Percentiles rank a stretch among this genome's conserved stretches.
These are phyloP conservation scores for Diarsia brunnea DNA, from an alignment of 2,888 invertebrate genomes.

Conservation along the genomic window DNA sequence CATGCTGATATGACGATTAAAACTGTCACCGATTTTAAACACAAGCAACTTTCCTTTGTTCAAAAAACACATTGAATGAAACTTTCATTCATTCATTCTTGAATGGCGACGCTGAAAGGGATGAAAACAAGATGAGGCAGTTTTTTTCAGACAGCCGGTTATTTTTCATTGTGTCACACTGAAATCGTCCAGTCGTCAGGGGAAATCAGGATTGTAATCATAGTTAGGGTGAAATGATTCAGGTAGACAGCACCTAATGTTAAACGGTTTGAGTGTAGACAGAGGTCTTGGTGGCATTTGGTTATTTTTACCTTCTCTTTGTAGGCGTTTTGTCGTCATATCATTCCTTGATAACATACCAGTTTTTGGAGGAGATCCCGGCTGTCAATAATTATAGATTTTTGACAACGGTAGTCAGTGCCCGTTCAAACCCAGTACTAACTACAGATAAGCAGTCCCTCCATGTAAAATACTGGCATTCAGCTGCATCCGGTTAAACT, in stretches of 20 bases:
- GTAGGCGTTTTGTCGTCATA: background rate
- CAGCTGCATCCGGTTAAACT: no score
- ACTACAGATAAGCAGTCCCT: no score
- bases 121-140: slow-evolving; percentile 48
- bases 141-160: slow-evolving; percentile 39
- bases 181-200: slow-evolving; percentile 48
- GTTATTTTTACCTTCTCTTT: background rate
- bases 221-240: slow-evolving; percentile 28
- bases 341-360: background rate
- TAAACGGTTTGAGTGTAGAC: background rate
- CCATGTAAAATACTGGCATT: no score
- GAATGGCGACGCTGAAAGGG: slow-evolving; percentile 38
- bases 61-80: slow-evolving; percentile 27
- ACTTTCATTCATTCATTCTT: slow-evolving; percentile 37
- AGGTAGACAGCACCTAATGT: slow-evolving; percentile 8
- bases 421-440: no score
- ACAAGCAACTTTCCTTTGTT: slow-evolving; percentile 15
- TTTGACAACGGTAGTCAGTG: no score
- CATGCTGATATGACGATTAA: no score
- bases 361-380: no score
- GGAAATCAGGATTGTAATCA: slow-evolving; percentile 53
- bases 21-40: no score
- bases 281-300: background rate
- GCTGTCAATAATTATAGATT: no score
- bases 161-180: slow-evolving; percentile 54